Evolutionary conservation across 2,113 vertebrate species (phyloP), one percentile per base, ranked within the genome.

Genomic region (Alethe diademata): DNA sequence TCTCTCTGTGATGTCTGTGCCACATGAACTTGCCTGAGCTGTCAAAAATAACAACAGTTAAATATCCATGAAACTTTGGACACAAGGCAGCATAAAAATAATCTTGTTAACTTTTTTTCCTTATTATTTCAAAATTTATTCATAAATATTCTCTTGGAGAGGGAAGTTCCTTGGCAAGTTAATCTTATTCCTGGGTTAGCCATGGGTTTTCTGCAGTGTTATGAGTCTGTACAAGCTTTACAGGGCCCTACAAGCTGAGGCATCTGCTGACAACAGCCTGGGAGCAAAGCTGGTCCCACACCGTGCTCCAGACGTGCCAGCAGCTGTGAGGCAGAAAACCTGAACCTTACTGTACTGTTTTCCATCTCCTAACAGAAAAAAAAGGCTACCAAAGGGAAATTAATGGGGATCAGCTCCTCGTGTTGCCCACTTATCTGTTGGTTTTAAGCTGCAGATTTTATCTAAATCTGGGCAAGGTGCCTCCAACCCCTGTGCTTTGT

Each of bases 271-370:
- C 26, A 73, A 1, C 14, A 62, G 45, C 66, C 78, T 12, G 33
- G 31, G 57, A 88, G 51, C 66, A 65, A 38, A 83, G 60, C 54
- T 51, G 71, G 51, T 40, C n/a, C 42, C 58, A 45, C 74, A 8
- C 14, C 0, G 0, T 10, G 42, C 26, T 65, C 56, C 29, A 45
- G 74, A 45, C 42, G 16, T 14, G 42, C 33, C 79, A 43, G 65
- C 28, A 54, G n/a, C 33, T n/a, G 8, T 3, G 22, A 26, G 35
- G 33, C 29, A 22, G 24, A 51, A 66, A 70, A 54, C 14, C 75
- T 74, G 42, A 50, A 38, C 25, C 15, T 69, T 25, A 29, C 42
- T 66, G 60, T 71, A 36, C 56, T 67, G 5, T 62, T 80, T 80
- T 58, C 67, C 40, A 18, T 36, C 60, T 80, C 56, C 24, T 36